phyloP scores from a whole-genome alignment of 1,140 invertebrate genomes.

The Drosophila kurseongensis region DNA sequence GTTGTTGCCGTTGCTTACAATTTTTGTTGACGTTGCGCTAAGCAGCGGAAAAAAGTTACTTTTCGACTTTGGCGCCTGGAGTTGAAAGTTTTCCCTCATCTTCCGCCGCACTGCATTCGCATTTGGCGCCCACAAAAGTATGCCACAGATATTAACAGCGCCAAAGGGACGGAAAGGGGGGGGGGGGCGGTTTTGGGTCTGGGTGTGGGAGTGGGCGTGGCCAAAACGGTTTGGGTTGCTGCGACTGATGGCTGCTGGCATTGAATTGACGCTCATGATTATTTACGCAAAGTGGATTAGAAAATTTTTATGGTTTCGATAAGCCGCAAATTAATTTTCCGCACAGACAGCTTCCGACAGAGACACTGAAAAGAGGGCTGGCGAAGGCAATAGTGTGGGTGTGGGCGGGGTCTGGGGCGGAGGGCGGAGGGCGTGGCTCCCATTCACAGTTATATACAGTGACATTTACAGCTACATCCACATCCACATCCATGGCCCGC shows the following conservation, averaged over 20 bases:
- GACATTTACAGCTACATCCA: background rate
- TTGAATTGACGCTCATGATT: constrained; percentile 62
- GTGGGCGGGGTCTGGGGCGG: background rate
- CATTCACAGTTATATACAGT: constrained; percentile 6
- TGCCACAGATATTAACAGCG: constrained; percentile 19
- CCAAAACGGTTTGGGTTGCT: constrained; percentile 4
- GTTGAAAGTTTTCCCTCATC: constrained; percentile 57
- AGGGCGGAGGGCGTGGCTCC: background rate
- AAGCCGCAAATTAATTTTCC: constrained; percentile 62
- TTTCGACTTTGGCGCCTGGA: constrained; percentile 57
- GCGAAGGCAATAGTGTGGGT: background rate
- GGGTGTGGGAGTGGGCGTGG: background rate
- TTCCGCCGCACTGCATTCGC: constrained; percentile 42
- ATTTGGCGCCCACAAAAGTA: constrained; percentile 43
- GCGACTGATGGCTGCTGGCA: constrained; percentile 43
- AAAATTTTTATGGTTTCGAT: constrained; percentile 61
- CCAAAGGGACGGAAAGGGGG: background rate
- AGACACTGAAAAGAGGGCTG: background rate
- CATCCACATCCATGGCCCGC: background rate
- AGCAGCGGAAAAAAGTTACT: constrained; percentile 59
- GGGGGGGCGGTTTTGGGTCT: background rate
- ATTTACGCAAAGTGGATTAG: constrained; percentile 63
- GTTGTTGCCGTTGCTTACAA: constrained; percentile 32
- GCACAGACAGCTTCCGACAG: constrained; percentile 26
- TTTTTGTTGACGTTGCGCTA: constrained; percentile 60